Evolutionary conservation across 2,888 invertebrate genomes (phyloP).

Genomic region (Nemotelus pantherinus): DNA sequence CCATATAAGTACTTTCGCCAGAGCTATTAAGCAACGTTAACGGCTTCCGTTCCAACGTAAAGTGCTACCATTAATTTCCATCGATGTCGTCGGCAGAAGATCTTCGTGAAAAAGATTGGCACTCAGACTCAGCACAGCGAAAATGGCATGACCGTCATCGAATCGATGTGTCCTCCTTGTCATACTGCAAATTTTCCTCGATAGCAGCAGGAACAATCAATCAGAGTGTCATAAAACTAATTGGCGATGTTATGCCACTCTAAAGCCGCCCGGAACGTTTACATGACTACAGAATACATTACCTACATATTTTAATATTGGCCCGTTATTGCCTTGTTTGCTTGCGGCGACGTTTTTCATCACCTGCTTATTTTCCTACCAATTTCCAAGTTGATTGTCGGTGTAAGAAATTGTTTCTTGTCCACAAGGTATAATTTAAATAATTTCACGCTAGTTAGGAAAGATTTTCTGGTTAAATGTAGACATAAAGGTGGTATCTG

Average conservation of each 20-base stretch:
- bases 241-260: conserved; percentile 29
- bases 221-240: conserved; percentile 37
- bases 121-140: conserved; percentile 26
- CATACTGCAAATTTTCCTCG: not conserved
- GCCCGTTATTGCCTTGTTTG: conserved; percentile 16
- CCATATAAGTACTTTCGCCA: conserved; percentile 28
- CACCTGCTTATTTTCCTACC: conserved; percentile 36
- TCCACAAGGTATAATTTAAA: conserved; percentile 31
- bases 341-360: conserved; percentile 30
- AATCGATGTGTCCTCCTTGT: not conserved
- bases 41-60: conserved; percentile 29
- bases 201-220: conserved; percentile 33
- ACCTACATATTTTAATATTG: conserved; percentile 6
- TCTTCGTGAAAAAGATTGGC: conserved; percentile 37
- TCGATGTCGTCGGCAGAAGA: conserved; percentile 42
- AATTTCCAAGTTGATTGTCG: conserved; percentile 14
- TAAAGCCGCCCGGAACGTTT: conserved; percentile 5
- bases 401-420: conserved; percentile 32
- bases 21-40: conserved; percentile 38
- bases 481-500: conserved; percentile 34
- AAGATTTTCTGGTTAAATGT: conserved; percentile 37
- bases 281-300: conserved; percentile 8
- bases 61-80: conserved; percentile 44
- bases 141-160: not conserved
- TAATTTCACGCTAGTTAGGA: conserved; percentile 41